Evolutionary conservation across 2,888 invertebrate species (phyloP), one percentile per base, ranked within the genome.

Genomic region (Cantharis rustica): DNA sequence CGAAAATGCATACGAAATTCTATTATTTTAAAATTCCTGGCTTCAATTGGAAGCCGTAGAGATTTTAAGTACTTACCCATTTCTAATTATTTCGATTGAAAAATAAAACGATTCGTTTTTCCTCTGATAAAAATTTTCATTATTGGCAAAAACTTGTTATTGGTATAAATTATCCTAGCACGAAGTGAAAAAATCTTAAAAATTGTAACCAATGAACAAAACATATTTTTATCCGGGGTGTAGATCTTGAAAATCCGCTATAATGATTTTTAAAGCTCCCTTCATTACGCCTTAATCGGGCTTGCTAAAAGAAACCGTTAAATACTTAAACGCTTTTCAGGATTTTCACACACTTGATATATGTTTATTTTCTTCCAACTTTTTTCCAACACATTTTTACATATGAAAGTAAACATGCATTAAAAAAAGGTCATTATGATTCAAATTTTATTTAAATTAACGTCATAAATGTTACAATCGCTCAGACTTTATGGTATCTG

Each of bases 191-290:
- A 68, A 16, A 47, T 47, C 47, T 47, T 47, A 5, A 47, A 47
- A 47, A 47, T 47, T 71, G 78, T 78, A 75, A 73, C 68, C 62
- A 68, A 62, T 68, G 71, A 78, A 75, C 71, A 70, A 68, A 73
- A 71, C 73, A 75, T 78, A 78, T 80, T 81, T 76, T 70, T 73
- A 78, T 72, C 72, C 76, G 75, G 75, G 68, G 64, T 66, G 79
- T 80, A 81, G 80, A 79, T 80, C 79, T 80, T 79, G 69, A 77
- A 78, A 83, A 80, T 80, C 81, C 80, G 70, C 78, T 79, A 79
- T 83, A 83, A 83, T 83, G 83, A 82, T 83, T 83, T 83, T 81
- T 82, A 82, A 82, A 83, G 81, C 82, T 82, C 76, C 79, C 81
- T 82, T 82, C 83, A 81, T 83, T 81, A 82, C 79, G 71, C 75